Base-by-base conservation (phyloP, 2,888 invertebrate species). In the Ditula angustiorana region DNA sequence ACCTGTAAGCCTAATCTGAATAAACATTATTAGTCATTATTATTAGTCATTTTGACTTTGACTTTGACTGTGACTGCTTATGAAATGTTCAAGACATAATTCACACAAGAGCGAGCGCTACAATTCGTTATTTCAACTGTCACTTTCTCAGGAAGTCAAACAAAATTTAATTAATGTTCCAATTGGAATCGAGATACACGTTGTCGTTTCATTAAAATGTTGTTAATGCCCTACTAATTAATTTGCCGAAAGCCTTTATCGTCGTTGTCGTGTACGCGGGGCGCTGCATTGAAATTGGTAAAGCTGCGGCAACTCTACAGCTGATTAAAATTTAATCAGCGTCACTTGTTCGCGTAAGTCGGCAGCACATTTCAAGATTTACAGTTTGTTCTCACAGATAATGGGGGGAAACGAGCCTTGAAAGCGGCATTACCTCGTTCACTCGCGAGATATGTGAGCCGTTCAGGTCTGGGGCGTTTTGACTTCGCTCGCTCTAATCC, bases 401-500 rank as follows among this genome's bases (percentile, higher is more conserved):
- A 83, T 81, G 75, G 79, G 74, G 70, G 74, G 74, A 77, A 83
- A 80, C 77, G 78, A 77, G 79, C 75, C 83, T 78, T 77, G 75
- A 79, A 76, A 79, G 74, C 71, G 71, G 75, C 72, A 74, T 81
- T 79, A 80, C 74, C 73, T 76, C 76, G 76, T 74, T 77, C 71
- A 76, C 73, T 80, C 80, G 76, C 82, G 81, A 84, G 83, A 78
- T 77, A 67, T 71, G 63, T 69, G 71, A 71, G 72, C 74, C 52
- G 59, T 64, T 74, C 75, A 76, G 77, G 76, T 80, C 74, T 74
- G 69, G 72, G n/a, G 74, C 76, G 74, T 77, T 83, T 78, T 72
- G 74, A 75, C 73, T 77, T 71, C 67, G n/a, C 68, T 67, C 49
- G 35, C 53, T 58, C 63, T 64, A 53, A 64, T 64, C 63, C 63